Conservation (phyloP, 2,888 invertebrate genomes). For the Torymus aiolomorphi region DNA sequence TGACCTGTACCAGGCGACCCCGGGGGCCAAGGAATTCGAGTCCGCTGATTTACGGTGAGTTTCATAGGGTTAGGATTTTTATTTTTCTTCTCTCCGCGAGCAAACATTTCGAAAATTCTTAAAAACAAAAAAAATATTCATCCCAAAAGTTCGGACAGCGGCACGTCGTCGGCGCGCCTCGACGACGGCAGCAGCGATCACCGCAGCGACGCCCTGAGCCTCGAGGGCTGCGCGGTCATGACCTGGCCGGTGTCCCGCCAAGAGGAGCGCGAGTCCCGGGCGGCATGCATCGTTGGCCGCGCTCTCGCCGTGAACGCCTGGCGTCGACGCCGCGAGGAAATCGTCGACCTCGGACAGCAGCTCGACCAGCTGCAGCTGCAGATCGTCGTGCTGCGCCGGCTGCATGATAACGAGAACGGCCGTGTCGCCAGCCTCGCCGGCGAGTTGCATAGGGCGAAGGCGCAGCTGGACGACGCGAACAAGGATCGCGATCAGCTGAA, state of each 20-base stretch:
- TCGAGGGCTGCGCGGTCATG: neutral
- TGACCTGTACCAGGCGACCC: conserved; percentile 63
- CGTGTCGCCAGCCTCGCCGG: conserved; percentile 77
- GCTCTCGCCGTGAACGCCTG: conserved; percentile 78
- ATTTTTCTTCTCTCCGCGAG: too few species aligned
- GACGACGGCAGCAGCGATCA: conserved; percentile 28
- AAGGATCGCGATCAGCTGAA: conserved; percentile 76
- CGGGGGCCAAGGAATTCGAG: neutral
- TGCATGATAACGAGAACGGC: conserved; percentile 79
- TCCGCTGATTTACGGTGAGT: conserved; percentile 22
- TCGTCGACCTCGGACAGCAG: conserved; percentile 76
- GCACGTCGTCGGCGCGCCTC: conserved; percentile 6
- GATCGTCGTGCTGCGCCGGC: conserved; percentile 78
- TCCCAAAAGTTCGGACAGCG: conserved; percentile 31
- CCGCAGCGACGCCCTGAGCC: conserved; percentile 1
- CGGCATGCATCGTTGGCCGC: conserved; percentile 65
- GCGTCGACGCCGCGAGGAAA: conserved; percentile 77
- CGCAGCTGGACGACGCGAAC: conserved; percentile 75
- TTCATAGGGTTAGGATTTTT: too few species aligned
- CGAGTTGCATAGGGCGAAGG: conserved; percentile 77
- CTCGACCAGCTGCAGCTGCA: conserved; percentile 78
- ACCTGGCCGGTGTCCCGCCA: neutral
- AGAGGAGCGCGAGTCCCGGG: conserved; percentile 17
- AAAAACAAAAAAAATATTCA: neutral
- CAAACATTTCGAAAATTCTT: too few species aligned